These are phyloP conservation scores for Agrypnia vestita DNA, from an alignment of 1,140 invertebrate species.

Conservation along the genomic window DNA sequence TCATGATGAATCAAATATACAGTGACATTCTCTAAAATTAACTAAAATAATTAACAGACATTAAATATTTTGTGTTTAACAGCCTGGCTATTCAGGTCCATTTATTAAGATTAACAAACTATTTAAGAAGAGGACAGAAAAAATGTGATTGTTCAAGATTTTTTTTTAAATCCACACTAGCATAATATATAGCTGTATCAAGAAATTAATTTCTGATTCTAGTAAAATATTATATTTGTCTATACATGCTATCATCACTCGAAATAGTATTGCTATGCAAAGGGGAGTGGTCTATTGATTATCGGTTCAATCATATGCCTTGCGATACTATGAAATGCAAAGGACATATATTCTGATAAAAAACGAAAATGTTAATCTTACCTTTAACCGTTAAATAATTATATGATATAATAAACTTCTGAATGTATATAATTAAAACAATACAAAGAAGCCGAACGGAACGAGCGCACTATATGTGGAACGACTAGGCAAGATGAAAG, in stretches of 20 bases:
- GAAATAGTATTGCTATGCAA: conserved; percentile 19
- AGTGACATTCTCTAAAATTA: too few species aligned
- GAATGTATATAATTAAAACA: not conserved
- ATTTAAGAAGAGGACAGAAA: not conserved
- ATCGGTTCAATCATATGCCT: conserved; percentile 10
- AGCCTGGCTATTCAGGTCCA: not conserved
- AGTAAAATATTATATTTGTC: not conserved
- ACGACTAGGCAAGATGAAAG: too few species aligned
- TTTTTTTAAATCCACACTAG: not conserved
- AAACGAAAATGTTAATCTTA: not conserved
- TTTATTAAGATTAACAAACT: not conserved
- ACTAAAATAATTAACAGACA: too few species aligned
- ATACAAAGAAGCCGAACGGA: not conserved
- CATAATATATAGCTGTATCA: not conserved
- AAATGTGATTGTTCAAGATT: not conserved
- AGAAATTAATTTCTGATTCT: not conserved
- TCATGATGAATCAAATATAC: too few species aligned
- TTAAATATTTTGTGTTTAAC: not conserved
- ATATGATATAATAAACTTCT: too few species aligned
- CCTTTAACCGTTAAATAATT: not conserved
- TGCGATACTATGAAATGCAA: not conserved
- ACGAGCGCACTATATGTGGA: not conserved
- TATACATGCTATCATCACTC: conserved; percentile 20
- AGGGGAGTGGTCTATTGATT: conserved; percentile 46
- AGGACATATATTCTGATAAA: not conserved